Conservation (phyloP, 2,797 vertebrate species). For the Clarias pachynema region DNA sequence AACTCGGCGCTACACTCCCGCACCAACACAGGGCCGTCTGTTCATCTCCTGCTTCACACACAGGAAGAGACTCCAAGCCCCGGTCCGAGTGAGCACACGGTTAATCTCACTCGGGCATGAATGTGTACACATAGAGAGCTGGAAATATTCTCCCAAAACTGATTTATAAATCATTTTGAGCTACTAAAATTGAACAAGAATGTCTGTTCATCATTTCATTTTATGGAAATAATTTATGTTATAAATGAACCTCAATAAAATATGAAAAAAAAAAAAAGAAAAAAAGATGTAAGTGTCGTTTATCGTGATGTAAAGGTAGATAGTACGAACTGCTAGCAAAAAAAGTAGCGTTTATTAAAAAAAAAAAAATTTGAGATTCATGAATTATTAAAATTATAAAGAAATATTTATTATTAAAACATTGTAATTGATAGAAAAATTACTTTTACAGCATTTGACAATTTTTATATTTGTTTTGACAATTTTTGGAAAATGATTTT, state of each 20-base stretch:
- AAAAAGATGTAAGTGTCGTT: not conserved
- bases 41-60: not conserved
- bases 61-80: not conserved
- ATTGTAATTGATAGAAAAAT: no score
- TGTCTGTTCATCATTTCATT: not conserved
- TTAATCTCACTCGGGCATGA: not conserved
- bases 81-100: not conserved
- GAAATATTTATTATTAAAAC: no score
- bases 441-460: no score
- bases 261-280: no score
- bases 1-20: not conserved
- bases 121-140: no score
- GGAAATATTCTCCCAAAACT: not conserved
- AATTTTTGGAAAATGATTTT: not conserved
- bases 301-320: not conserved
- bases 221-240: not conserved
- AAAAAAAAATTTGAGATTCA: not conserved
- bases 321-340: not conserved
- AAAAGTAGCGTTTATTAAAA: not conserved
- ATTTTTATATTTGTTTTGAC: not conserved
- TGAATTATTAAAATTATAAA: not conserved
- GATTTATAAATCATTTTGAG: not conserved
- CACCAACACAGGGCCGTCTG: not conserved
- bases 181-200: not conserved
- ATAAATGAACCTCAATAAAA: no score